Percentiles rank a stretch among this genome's conserved stretches.
phyloP scores from a whole-genome alignment of 2,797 vertebrate genomes.

The Sciaenops ocellatus region DNA sequence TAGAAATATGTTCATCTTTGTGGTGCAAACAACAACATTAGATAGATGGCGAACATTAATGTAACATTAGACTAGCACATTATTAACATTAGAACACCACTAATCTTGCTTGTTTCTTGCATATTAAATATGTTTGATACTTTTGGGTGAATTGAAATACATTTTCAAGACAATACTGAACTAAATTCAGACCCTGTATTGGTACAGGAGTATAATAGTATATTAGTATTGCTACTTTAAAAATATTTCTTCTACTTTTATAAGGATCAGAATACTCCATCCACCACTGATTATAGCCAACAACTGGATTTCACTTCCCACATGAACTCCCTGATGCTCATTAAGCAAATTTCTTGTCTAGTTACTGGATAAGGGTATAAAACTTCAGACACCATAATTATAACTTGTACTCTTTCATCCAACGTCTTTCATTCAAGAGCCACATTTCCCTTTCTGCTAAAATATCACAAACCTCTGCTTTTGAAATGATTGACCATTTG shows the following conservation, averaged over 20 bases:
- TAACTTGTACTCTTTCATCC: not conserved
- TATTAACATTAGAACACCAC: no score
- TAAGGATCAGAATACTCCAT: not conserved
- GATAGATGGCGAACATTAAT: no score
- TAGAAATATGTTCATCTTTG: no score
- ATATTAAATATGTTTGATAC: not conserved
- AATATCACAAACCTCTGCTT: not conserved
- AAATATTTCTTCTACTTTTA: not conserved
- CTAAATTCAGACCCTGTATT: not conserved
- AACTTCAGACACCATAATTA: not conserved
- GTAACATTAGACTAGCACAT: no score
- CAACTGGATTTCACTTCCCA: not conserved
- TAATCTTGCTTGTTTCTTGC: no score
- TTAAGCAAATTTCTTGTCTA: not conserved
- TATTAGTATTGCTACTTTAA: not conserved
- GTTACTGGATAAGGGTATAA: not conserved
- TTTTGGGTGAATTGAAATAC: not conserved
- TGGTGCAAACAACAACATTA: no score
- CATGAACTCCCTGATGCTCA: not conserved
- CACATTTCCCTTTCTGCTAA: not conserved
- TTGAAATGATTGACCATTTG: not conserved
- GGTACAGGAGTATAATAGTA: not conserved
- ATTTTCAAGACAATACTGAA: not conserved
- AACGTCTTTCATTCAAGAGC: not conserved
- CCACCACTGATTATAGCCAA: not conserved